These are phyloP conservation scores for Mamestra configurata DNA, from an alignment of 1,140 invertebrate species.

Conservation along the genomic window DNA sequence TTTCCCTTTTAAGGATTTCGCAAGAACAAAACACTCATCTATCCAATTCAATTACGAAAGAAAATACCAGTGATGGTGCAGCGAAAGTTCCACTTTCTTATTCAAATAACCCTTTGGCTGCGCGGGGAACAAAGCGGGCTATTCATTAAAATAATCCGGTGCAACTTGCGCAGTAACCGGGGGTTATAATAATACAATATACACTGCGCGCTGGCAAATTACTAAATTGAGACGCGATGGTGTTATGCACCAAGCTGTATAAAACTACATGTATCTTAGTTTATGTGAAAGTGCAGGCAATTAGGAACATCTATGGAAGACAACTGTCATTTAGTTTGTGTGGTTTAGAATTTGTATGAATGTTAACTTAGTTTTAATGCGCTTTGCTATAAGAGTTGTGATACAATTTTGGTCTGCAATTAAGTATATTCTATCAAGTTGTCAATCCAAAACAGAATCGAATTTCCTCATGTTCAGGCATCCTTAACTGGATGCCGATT, in stretches of 20 bases:
- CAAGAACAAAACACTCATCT: conserved; percentile 65
- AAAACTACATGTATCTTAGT: conserved; percentile 10
- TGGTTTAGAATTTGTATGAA: background rate
- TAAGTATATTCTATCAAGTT: too few species aligned
- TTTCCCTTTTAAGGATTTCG: conserved; percentile 64
- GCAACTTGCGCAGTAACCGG: conserved; percentile 54
- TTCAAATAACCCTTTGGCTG: conserved; percentile 75
- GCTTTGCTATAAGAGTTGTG: too few species aligned
- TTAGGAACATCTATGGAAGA: background rate
- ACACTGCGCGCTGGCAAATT: conserved; percentile 36
- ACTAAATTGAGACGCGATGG: conserved; percentile 39
- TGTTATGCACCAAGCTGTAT: conserved; percentile 25
- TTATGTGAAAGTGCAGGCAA: background rate
- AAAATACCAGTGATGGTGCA: conserved; percentile 70
- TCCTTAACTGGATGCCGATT: too few species aligned
- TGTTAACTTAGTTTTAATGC: too few species aligned
- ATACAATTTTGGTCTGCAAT: too few species aligned
- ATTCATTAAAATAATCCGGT: conserved; percentile 80
- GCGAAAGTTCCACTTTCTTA: conserved; percentile 81
- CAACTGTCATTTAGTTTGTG: background rate
- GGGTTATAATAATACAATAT: conserved; percentile 55
- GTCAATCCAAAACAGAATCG: too few species aligned
- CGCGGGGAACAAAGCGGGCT: conserved; percentile 73
- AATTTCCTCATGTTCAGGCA: too few species aligned
- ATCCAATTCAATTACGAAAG: conserved; percentile 81